Percentiles rank a stretch among this genome's conserved stretches.
These are phyloP conservation scores for Conger conger DNA, from an alignment of 2,113 vertebrate species.

Conservation along the genomic window DNA sequence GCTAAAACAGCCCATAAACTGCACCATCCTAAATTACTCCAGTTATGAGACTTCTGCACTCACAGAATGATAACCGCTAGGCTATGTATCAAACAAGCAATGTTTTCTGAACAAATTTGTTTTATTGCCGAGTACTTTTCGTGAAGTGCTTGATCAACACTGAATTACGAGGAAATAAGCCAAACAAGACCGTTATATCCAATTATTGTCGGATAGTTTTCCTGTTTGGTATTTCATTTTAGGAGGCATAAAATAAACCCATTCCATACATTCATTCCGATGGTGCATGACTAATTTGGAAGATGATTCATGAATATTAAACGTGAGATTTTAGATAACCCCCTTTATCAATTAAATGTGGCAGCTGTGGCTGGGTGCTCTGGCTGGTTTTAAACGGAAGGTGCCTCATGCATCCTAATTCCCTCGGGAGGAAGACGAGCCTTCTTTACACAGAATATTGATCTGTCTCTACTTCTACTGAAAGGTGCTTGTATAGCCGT, in stretches of 20 bases:
- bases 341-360: background rate
- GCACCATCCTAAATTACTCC: background rate
- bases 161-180: background rate
- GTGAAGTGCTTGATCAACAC: background rate
- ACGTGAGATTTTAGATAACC: background rate
- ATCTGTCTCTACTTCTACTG: background rate
- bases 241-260: background rate
- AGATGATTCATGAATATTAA: background rate
- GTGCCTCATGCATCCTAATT: background rate
- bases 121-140: background rate
- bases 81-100: background rate
- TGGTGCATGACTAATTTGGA: background rate
- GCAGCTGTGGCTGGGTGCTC: background rate
- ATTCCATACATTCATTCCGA: background rate
- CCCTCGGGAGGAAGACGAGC: background rate
- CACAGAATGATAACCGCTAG: background rate
- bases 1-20: background rate
- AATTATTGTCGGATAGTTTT: background rate
- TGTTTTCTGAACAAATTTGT: background rate
- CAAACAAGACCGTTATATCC: background rate
- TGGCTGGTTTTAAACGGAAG: background rate
- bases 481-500: background rate
- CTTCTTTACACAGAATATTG: background rate
- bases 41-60: background rate
- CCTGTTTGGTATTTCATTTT: background rate